These are phyloP conservation scores for Ormyrus nitidulus DNA, from an alignment of 2,888 invertebrate species.

Conservation along the genomic window DNA sequence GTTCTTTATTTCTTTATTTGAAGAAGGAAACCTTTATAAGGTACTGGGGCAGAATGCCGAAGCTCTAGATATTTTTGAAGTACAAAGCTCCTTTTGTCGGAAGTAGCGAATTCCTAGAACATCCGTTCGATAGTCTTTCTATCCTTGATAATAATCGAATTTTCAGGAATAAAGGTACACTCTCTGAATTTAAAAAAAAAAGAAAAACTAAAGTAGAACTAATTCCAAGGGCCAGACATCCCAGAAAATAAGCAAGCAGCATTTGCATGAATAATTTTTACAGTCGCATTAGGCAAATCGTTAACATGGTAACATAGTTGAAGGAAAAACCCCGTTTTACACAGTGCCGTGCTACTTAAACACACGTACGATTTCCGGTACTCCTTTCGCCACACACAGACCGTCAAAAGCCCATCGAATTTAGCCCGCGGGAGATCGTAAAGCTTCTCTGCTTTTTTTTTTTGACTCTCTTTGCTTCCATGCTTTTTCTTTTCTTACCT, in stretches of 20 bases:
- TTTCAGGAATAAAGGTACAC: too few species aligned
- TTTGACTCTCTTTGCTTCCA: background rate
- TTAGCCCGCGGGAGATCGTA: constrained; percentile 31
- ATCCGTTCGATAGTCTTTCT: too few species aligned
- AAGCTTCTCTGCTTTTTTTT: constrained; percentile 45
- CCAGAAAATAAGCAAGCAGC: background rate
- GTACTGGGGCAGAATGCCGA: too few species aligned
- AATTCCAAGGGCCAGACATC: background rate
- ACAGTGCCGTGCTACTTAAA: background rate
- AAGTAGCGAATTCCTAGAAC: too few species aligned
- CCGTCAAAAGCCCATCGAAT: constrained; percentile 10
- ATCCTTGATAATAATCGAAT: too few species aligned
- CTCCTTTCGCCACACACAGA: background rate
- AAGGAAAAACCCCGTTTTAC: constrained; percentile 1
- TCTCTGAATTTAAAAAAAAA: too few species aligned
- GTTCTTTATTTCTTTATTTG: too few species aligned
- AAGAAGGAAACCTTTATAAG: too few species aligned
- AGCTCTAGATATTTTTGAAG: too few species aligned
- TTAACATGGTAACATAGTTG: background rate
- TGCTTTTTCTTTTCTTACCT: constrained; percentile 17
- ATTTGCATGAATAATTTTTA: constrained; percentile 2
- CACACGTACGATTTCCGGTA: constrained; percentile 2
- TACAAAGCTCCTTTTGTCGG: too few species aligned
- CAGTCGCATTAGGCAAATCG: constrained; percentile 4
- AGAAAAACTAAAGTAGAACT: too few species aligned